Conservation (phyloP, 53 echinoderm and acorn worm species). For the Patiria pectinifera region DNA sequence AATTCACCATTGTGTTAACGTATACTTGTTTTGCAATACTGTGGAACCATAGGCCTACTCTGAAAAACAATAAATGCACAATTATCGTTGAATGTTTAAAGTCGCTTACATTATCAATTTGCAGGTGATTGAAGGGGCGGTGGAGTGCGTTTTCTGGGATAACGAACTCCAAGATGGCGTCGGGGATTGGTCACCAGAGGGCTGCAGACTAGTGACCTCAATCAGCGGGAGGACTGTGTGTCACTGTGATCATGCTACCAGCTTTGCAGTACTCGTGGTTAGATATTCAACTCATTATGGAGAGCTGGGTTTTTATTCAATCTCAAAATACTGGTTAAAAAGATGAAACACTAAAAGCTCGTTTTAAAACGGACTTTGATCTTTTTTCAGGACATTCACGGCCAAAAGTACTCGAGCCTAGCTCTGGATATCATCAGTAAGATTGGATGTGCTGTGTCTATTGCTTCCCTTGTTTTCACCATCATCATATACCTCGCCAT, state of each 20-base stretch:
- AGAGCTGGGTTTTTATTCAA: neutral
- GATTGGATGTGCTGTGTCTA: conserved; percentile 72
- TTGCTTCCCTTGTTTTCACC: neutral
- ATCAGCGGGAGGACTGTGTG: conserved; percentile 50
- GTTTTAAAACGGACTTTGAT: neutral
- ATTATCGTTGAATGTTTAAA: no score
- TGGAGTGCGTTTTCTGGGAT: conserved; percentile 79
- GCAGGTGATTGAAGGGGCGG: neutral
- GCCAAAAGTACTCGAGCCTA: neutral
- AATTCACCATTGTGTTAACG: no score
- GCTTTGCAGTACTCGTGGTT: conserved; percentile 81
- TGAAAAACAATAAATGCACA: no score
- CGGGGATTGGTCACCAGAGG: conserved; percentile 75
- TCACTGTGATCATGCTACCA: conserved; percentile 75
- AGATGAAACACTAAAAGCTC: no score
- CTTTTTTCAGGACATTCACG: conserved; percentile 22
- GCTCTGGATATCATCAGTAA: conserved; percentile 68
- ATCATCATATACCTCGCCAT: conserved; percentile 14
- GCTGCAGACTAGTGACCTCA: conserved; percentile 49
- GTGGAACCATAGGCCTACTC: no score
- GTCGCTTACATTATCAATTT: no score
- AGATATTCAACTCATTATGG: neutral
- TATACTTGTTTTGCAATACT: no score
- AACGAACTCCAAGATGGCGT: conserved; percentile 30
- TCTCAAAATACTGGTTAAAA: no score